Evolutionary conservation across 2,888 invertebrate species (phyloP).

Genomic region (Macaria notata): DNA sequence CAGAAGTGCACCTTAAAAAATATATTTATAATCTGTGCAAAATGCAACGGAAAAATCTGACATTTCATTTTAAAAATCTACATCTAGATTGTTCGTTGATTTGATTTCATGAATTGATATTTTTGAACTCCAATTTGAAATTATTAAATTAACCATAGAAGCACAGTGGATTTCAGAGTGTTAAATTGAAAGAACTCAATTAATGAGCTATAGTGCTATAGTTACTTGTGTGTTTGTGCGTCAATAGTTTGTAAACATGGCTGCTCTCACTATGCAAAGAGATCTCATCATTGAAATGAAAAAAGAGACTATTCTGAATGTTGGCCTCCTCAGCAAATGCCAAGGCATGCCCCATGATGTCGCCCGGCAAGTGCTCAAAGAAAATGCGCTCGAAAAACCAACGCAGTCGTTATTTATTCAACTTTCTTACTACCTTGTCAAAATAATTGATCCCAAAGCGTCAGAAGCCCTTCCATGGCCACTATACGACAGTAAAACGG

Average conservation of each 20-base stretch:
- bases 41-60: slow-evolving; percentile 28
- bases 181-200: too few relatives aligned
- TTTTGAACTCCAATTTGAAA: too few relatives aligned
- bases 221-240: neutral
- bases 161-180: too few relatives aligned
- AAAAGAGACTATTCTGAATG: slow-evolving; percentile 59
- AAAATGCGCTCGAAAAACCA: slow-evolving; percentile 70
- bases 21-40: neutral
- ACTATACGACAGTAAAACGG: slow-evolving; percentile 66
- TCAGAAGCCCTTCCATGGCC: slow-evolving; percentile 63
- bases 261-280: slow-evolving; percentile 52
- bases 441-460: slow-evolving; percentile 59
- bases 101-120: too few relatives aligned
- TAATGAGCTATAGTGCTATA: too few relatives aligned
- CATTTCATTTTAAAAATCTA: slow-evolving; percentile 23
- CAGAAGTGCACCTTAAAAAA: too few relatives aligned
- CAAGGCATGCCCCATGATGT: slow-evolving; percentile 58
- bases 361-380: slow-evolving; percentile 53
- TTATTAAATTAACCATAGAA: too few relatives aligned
- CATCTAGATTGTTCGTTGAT: neutral
- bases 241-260: slow-evolving; percentile 45
- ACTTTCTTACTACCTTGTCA: slow-evolving; percentile 65
- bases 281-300: slow-evolving; percentile 60
- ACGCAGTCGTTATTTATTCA: slow-evolving; percentile 69
- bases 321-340: slow-evolving; percentile 56